These are phyloP conservation scores for Drosophila cognata DNA, from an alignment of 2,888 invertebrate genomes.

Conservation along the genomic window DNA sequence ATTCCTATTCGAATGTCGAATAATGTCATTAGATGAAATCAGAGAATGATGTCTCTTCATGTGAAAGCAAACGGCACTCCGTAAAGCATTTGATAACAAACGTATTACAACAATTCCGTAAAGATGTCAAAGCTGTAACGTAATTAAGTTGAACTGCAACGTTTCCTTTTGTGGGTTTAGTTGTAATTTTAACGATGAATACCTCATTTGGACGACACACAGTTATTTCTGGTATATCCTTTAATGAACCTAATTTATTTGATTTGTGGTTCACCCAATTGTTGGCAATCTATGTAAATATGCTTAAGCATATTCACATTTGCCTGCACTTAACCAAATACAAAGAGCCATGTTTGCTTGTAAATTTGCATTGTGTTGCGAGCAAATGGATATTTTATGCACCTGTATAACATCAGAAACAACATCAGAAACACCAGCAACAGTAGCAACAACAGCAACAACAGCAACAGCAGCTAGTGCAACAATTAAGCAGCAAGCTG, in stretches of 20 bases:
- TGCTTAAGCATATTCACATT: constrained; percentile 16
- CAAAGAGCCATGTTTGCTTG: constrained; percentile 8
- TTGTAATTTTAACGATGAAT: not conserved
- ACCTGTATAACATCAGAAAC: constrained; percentile 44
- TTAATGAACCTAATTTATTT: constrained; percentile 66
- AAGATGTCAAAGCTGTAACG: not conserved
- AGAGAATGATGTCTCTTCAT: not conserved
- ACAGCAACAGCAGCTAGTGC: constrained; percentile 16
- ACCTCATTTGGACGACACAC: not conserved
- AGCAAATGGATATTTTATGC: constrained; percentile 48
- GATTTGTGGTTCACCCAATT: constrained; percentile 31
- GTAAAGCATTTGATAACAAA: not conserved
- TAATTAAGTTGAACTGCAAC: not conserved
- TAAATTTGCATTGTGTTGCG: constrained; percentile 13
- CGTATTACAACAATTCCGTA: not conserved
- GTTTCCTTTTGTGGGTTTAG: not conserved
- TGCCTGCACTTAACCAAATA: constrained; percentile 4
- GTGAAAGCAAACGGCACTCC: not conserved
- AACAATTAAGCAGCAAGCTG: constrained; percentile 63
- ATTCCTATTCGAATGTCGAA: not conserved
- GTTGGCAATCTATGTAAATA: not conserved
- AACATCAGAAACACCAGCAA: constrained; percentile 21
- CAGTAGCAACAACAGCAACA: not conserved
- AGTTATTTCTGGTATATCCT: constrained; percentile 24
- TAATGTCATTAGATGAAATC: not conserved